Evolutionary conservation across 92 coral and sea anemone species (phyloP), one percentile per base, ranked within the genome.

Genomic region (Porites lobata): DNA sequence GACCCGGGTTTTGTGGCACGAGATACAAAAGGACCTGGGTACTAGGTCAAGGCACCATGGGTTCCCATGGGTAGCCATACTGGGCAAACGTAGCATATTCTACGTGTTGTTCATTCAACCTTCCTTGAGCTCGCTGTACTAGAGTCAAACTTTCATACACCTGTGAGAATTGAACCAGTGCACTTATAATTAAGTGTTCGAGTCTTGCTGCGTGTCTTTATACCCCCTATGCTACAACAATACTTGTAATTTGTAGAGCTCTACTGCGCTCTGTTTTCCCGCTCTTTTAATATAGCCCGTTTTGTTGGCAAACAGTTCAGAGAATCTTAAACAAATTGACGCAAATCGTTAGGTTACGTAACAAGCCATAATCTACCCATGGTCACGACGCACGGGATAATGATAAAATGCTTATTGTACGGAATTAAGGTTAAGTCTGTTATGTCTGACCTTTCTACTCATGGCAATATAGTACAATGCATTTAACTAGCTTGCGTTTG

Each of bases 311-410:
- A 63, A 78, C 83, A 78, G 65, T 78, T 20, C 20, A 43, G 38
- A 14, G 62, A 61, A 50, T 62, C 32, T 62, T 4, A 79, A 64
- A 63, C 84, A 65, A 67, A 80, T 67, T 80, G 84, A 80, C 84
- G 84, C 75, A 80, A 65, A 47, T 50, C 15, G 50, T 66, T 32
- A 56, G 77, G 70, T 69, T 54, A 81, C 14, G 65, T 22, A 51
- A 26, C 58, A 3, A 69, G 56, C 47, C 47, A 38, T 38, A 38
- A 38, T 38, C 47, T 38, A 38, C 47, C 6, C 47, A 38, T 38
- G 4, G 47, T 38, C 6, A 19, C 65, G n/a, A 69, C 51, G 58
- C 57, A n/a, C 77, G 52, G 57, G 43, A 57, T 57, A 50, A 20
- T 29, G 51, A 52, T 22, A 32, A 21, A 53, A 52, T 74, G 54